A percentile compares a stretch with the other conserved stretches of the same genome.
phyloP scores from a whole-genome alignment of 2,797 vertebrate species.

The Margarornis squamiger region DNA sequence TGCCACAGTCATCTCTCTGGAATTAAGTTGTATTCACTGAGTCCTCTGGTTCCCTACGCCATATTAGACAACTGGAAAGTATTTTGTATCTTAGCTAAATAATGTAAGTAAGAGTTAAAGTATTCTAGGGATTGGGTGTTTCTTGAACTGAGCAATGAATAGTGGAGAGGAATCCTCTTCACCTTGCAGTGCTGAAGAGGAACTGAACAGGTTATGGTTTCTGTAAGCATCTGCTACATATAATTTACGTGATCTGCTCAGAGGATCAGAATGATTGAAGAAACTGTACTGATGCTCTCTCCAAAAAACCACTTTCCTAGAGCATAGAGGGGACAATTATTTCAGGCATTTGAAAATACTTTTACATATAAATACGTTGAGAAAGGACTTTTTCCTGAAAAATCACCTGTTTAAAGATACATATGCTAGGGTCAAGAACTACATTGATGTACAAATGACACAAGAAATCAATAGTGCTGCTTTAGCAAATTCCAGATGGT shows the following conservation, averaged over 20 bases:
- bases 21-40: not conserved
- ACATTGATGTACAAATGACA: not conserved
- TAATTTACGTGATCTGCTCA: not conserved
- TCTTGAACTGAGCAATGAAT: not conserved
- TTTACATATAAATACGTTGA: not conserved
- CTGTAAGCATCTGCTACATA: not conserved
- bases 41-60: not conserved
- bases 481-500: not conserved
- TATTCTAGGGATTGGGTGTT: fast-evolving
- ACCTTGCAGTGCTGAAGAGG: not conserved
- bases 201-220: not conserved
- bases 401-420: not conserved
- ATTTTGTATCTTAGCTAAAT: not conserved
- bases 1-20: not conserved
- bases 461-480: not conserved
- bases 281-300: not conserved
- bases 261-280: not conserved
- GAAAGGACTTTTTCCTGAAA: not conserved
- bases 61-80: not conserved
- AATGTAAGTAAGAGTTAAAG: not conserved
- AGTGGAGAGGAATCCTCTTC: not conserved
- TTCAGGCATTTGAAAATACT: not conserved
- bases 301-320: not conserved
- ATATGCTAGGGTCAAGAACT: not conserved
- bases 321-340: not conserved